These are phyloP conservation scores for Hypotaenidia philippensis DNA, from an alignment of 2,797 vertebrate genomes.

Conservation along the genomic window DNA sequence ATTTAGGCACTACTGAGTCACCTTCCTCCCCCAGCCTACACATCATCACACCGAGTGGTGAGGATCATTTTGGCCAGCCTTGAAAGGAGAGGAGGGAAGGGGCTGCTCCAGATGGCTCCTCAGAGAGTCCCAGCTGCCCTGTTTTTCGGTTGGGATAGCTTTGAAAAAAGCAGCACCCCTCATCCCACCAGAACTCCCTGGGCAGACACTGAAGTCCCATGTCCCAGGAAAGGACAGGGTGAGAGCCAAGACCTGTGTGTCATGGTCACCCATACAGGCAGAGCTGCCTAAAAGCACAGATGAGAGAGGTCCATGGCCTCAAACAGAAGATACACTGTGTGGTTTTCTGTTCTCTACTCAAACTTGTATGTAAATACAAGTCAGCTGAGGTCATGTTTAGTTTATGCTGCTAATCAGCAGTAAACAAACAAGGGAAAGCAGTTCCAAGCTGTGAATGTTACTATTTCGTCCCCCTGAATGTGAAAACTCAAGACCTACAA, in stretches of 20 bases:
- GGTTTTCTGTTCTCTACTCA: neutral
- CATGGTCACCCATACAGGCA: neutral
- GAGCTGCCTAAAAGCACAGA: neutral
- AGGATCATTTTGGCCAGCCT: neutral
- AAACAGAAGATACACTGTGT: neutral
- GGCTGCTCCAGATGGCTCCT: neutral
- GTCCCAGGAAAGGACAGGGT: neutral
- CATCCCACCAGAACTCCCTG: fast-evolving
- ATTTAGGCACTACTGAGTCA: neutral
- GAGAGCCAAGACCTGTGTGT: neutral
- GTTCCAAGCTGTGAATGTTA: neutral
- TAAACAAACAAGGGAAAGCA: constrained; percentile 26
- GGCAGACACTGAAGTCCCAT: neutral
- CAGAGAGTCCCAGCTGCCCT: neutral
- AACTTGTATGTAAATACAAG: neutral
- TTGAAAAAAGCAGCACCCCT: neutral
- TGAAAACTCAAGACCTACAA: neutral
- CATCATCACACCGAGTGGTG: too few species aligned
- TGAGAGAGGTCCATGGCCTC: neutral
- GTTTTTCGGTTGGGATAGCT: neutral
- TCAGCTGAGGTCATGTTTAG: neutral
- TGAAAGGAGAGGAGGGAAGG: neutral
- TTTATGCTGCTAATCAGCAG: constrained; percentile 14
- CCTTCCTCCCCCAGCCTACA: neutral
- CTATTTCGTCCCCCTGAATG: neutral